Evolutionary conservation across 2,113 vertebrate species (phyloP).

Genomic region (Tachysurus vachellii): DNA sequence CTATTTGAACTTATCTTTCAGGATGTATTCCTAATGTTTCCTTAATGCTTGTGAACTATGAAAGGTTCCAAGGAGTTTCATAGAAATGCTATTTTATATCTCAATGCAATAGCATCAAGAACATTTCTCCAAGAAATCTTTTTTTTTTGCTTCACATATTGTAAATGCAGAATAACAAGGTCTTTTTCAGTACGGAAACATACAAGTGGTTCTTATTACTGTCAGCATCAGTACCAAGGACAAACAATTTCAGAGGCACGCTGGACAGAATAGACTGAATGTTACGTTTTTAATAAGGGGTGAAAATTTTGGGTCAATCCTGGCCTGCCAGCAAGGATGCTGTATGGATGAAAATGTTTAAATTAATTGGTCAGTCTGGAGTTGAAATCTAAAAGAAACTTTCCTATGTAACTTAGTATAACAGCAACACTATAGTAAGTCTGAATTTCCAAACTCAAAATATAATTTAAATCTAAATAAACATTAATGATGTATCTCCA

Average conservation of each 20-base stretch:
- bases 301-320: neutral
- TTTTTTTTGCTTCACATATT: neutral
- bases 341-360: neutral
- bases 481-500: neutral
- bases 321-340: neutral
- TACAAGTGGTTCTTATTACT: neutral
- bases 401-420: neutral
- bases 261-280: neutral
- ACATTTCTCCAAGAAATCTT: neutral
- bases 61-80: neutral
- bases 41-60: neutral
- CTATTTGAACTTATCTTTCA: neutral
- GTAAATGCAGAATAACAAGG: neutral
- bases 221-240: slow-evolving; percentile 9
- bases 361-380: neutral
- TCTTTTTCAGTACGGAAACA: neutral
- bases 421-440: neutral
- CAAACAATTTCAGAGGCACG: neutral
- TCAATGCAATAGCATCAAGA: neutral
- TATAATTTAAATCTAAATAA: neutral
- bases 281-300: neutral
- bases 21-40: too few relatives aligned
- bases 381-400: neutral
- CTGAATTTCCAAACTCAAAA: neutral
- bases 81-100: neutral